phyloP scores from a whole-genome alignment of 2,113 vertebrate species.

The Nesoenas mayeri region DNA sequence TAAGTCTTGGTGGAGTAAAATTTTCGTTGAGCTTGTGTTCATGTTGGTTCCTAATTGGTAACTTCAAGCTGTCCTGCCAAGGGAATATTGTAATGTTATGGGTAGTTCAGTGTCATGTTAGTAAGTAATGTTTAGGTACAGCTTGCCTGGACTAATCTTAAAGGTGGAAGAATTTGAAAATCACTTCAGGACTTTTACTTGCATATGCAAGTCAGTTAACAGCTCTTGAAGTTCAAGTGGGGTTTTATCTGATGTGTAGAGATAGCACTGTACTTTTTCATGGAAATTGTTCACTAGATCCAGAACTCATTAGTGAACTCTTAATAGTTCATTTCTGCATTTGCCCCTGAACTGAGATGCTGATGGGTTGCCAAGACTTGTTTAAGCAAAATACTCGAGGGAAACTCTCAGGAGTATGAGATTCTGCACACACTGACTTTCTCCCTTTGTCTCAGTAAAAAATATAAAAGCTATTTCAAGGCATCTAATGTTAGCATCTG shows the following conservation, averaged over 20 bases:
- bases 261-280: not conserved
- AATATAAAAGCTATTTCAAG: not conserved
- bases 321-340: not conserved
- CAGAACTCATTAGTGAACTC: not conserved
- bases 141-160: not conserved
- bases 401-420: not conserved
- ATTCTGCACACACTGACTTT: not conserved
- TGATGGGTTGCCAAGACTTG: not conserved
- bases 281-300: not conserved
- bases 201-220: not conserved
- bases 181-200: not conserved
- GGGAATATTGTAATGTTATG: not conserved
- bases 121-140: not conserved
- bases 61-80: not conserved
- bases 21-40: accelerated
- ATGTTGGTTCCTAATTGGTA: not conserved
- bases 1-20: not conserved
- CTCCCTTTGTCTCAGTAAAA: not conserved
- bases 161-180: not conserved
- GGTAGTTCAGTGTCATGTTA: not conserved
- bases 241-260: not conserved
- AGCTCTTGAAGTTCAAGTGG: not conserved
- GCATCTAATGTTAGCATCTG: not conserved
- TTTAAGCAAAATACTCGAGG: not conserved
- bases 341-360: not conserved